Base-by-base conservation (phyloP, 35 echinoderm and acorn worm genomes). In the Acanthaster planci region DNA sequence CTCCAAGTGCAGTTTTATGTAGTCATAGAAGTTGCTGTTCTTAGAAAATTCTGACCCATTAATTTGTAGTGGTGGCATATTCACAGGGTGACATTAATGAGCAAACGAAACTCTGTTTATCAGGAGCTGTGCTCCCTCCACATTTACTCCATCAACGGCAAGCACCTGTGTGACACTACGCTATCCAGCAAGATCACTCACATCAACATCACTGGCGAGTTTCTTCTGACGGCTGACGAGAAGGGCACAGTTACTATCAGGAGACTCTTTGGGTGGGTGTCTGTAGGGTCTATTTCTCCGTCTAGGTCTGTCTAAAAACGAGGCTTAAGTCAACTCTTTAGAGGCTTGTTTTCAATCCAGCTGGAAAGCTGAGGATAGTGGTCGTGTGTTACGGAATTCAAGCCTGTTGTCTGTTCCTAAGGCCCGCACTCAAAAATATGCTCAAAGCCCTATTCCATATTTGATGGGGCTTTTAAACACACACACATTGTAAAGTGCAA, bases 111-210 rank as follows among this genome's bases (percentile, higher is more conserved):
- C n/a, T n/a, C 55, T 47, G 21, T 80, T 77, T 60, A 52, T 5
- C 82, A 98, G 95, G 95, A 98, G n/a, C 85, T 83, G 30, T 87
- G 88, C 19, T 88, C 84, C 5, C 76, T 98, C 42, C 95, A 98
- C 76, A 80, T 98, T 23, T 98, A 98, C 30, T 98, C 95, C 18
- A 91, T 98, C 31, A 98, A 98, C 52, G 95, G 95, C 52, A 98
- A 91, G 40, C 86, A 91, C 19, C 85, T 94, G 10, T 78, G 84
- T 55, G 85, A 76, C 78, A 81, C 93, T 39, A 39, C 78, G 2
- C 55, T 83, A 4, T 82, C 90, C 16, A 86, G 91, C 16, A 79
- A 76, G 19, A 77, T 98, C 23, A 98, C 79, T 16, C 88, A 92
- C 68, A 87, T 98, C 60, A 85, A 93, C 55, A 88, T 93, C 10